Conservation (phyloP, 2,797 vertebrate species). For the Eospalax fontanierii region DNA sequence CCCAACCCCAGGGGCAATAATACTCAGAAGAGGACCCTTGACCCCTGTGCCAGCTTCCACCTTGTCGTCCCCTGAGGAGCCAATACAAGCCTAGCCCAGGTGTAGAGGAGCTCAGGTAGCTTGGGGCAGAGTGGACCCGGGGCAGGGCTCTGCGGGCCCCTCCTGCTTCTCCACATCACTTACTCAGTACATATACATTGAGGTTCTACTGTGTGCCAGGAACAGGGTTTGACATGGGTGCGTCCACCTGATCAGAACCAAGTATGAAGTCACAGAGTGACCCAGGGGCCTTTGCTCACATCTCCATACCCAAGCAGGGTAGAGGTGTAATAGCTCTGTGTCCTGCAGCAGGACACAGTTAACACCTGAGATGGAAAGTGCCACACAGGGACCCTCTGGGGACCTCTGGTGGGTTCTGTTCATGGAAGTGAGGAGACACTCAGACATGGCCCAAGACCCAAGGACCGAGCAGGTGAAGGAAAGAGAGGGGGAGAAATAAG, state of each 20-base stretch:
- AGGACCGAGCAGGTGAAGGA: not conserved
- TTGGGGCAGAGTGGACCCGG: not conserved
- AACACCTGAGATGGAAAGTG: not conserved
- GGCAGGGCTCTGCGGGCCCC: not conserved
- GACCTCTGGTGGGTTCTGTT: not conserved
- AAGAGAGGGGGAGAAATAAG: not conserved
- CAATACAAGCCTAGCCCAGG: not conserved
- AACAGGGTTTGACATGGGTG: not conserved
- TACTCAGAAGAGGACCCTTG: not conserved
- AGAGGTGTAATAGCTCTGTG: not conserved
- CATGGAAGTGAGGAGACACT: conserved; percentile 5
- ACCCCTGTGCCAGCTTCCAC: not conserved
- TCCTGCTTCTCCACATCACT: not conserved
- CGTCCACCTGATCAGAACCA: not conserved
- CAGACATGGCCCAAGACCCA: not conserved
- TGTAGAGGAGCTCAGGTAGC: not conserved
- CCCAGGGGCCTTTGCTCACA: not conserved
- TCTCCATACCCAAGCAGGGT: not conserved
- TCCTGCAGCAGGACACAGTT: not conserved
- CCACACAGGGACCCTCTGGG: not conserved
- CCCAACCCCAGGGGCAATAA: accelerated
- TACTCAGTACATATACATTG: conserved; percentile 44
- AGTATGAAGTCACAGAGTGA: not conserved
- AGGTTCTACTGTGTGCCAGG: not conserved
- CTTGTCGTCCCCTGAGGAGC: not conserved